A percentile compares a stretch with the other conserved stretches of the same genome.
phyloP scores from a whole-genome alignment of 2,113 vertebrate genomes.

The mouse (Mus musculus) region GRCm39 chr5:22695001-22695500 shows the following conservation, averaged over 20 bases:
- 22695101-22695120: background rate
- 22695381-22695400: background rate
- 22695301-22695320: conserved; percentile 33
- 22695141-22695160: too few species aligned
- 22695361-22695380: conserved; percentile 20
- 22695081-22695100: background rate
- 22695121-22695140: background rate
- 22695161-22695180: background rate
- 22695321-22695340: conserved; percentile 9
- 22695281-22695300: background rate
- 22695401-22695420: conserved; percentile 33
- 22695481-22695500: background rate
- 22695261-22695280: conserved; percentile 44
- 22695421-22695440: background rate
- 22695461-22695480: background rate
- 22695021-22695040: background rate
- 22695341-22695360: background rate
- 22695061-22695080: background rate
- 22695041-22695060: background rate
- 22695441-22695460: background rate
- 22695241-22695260: conserved; percentile 52
- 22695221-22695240: background rate
- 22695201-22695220: background rate
- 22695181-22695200: background rate
- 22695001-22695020: background rate